Percentiles rank a stretch among this genome's conserved stretches.
Conservation (phyloP, 2,113 vertebrate species). For the Rhinogobius similis region DNA sequence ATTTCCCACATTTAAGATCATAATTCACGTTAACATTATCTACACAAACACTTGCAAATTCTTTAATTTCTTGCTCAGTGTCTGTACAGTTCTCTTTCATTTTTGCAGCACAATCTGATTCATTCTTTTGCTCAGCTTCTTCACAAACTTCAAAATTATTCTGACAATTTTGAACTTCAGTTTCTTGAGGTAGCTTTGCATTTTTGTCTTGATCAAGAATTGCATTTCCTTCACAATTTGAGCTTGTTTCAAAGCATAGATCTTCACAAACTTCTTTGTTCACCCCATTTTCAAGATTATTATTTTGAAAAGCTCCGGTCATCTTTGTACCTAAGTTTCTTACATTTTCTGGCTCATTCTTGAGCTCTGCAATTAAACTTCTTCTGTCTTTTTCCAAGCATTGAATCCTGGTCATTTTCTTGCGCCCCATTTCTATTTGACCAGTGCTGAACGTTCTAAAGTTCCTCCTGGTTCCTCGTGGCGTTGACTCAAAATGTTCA, state of each 20-base stretch:
- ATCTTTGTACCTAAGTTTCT: not conserved
- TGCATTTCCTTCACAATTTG: not conserved
- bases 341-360: not conserved
- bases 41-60: not conserved
- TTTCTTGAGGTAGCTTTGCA: not conserved
- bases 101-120: not conserved
- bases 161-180: not conserved
- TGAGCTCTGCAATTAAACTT: not conserved
- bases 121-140: not conserved
- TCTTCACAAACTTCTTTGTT: not conserved
- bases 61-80: not conserved
- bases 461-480: slow-evolving; percentile 73
- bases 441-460: slow-evolving; percentile 91
- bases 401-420: slow-evolving; percentile 72
- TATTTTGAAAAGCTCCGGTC: not conserved
- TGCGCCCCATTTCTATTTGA: slow-evolving; percentile 87
- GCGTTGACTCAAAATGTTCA: slow-evolving; percentile 57
- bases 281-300: not conserved
- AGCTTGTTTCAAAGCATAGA: not conserved
- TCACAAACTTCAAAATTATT: not conserved
- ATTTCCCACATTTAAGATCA: not conserved
- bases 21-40: not conserved
- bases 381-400: slow-evolving; percentile 33
- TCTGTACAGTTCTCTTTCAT: not conserved
- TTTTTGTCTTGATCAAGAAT: not conserved